Conservation (phyloP, 2,113 vertebrate species). For the Myotis brandtii region DNA sequence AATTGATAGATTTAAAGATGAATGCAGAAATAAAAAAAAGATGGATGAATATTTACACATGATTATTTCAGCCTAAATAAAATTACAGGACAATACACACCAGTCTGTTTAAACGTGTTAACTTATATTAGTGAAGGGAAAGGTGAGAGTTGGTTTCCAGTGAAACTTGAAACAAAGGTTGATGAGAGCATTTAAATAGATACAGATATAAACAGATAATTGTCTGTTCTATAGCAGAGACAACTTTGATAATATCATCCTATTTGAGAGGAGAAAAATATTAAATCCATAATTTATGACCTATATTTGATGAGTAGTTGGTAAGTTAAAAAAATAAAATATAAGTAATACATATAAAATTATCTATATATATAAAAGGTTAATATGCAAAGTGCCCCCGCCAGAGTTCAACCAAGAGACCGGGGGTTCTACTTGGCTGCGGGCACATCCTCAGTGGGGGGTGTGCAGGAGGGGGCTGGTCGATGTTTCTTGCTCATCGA, state of each 20-base stretch:
- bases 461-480: too few species aligned
- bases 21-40: neutral
- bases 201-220: neutral
- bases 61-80: neutral
- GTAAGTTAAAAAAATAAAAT: neutral
- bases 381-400: too few species aligned
- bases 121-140: neutral
- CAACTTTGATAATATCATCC: neutral
- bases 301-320: neutral
- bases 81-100: neutral
- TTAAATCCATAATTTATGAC: neutral
- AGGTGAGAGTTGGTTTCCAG: neutral
- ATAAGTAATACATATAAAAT: neutral
- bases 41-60: neutral
- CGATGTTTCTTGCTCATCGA: too few species aligned
- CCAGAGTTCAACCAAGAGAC: accelerated
- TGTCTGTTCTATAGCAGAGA: neutral
- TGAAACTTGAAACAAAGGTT: neutral
- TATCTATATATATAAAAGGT: neutral
- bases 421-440: too few species aligned
- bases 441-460: too few species aligned
- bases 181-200: neutral
- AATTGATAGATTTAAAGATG: neutral
- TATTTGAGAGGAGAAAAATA: neutral
- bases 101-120: neutral